Evolutionary conservation across 2,888 invertebrate species (phyloP), one percentile per base, ranked within the genome.

Genomic region (Dynastes hyllus): DNA sequence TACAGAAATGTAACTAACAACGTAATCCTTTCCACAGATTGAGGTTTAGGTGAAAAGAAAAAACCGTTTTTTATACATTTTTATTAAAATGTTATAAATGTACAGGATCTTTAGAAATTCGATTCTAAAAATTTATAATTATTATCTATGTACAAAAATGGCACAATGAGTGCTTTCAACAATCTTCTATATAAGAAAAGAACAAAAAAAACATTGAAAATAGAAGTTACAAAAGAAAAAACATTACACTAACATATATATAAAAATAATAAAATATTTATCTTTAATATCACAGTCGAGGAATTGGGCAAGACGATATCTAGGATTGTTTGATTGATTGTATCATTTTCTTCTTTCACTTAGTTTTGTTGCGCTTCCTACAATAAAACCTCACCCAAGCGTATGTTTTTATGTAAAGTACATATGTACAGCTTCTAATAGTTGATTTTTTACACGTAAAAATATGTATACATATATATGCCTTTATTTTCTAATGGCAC

Each of bases 221-320:
- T 45, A 45, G 37, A 66, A 66, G 75, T 67, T 78, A 78, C 65
- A 53, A 78, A 80, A 76, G n/a, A 50, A 27, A 27, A 69, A 78
- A 69, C 69, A 80, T n/a, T 79, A 77, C 73, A 79, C 61, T 45
- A 58, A 58, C n/a, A 58, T 58, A 11, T 58, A 77, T 77, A 79
- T 76, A 80, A 78, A 80, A 75, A 80, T 67, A 75, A 78, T 80
- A 77, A 73, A 77, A 80, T 75, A 80, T 32, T 16, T 79, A 58
- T 58, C 37, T 58, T 66, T 67, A 63, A 80, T 88, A 89, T 89
- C 89, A 89, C 89, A 89, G 89, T 87, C 82, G 85, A n/a, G 63
- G 79, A 79, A 81, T 83, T 85, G 88, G 88, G 88, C 88, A 88
- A 88, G 88, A 88, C 67, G 80, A 86, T 83, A 85, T 85, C 82